Base-by-base conservation (phyloP, 1,140 invertebrate species). In the Calliphora vicina region DNA sequence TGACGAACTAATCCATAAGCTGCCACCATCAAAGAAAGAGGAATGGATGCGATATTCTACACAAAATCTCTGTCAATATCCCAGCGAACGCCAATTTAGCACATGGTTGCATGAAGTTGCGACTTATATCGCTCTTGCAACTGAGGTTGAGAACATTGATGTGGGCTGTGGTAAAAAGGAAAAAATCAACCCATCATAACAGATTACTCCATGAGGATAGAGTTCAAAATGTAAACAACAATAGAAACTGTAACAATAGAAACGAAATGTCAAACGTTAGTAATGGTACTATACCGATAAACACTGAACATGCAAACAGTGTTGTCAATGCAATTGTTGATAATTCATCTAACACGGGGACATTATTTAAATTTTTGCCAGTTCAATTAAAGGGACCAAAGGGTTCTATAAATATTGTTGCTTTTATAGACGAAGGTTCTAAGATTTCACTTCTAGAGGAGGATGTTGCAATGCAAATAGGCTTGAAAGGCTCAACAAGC, bases 41-140 rank as follows among this genome's bases (percentile, higher is more conserved):
- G 82, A 76, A 76, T 82, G 23, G 82, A 42, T 71, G 35, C 45
- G 10, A 74, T 17, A 20, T 29, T 74, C 26, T 35, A 29, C 29
- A 13, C 25, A 27, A 3, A 15, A 13, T 74, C 27, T 74, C 12
- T 26, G 72, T 12, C 25, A 35, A 15, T 74, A 74, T n/a, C 72
- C 26, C 1, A 29, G 23, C 15, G 29, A 35, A 35, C 72, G 27
- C 15, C 13, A 71, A 17, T 72, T 72, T 82, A 82, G 27, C 23
- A 23, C 35, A 2, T 71, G 57, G 20, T 15, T 72, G 8, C 81
- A 82, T 42, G 57, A 82, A 15, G 45, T 82, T 90, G 5, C 61
- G 84, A 82, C 42, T 42, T 82, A 42, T 15, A 26, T 82, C 25
- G 27, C 27, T 15, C 35, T 82, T 42, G 57, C 57, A 8, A 26